Conservation (phyloP, 2,888 invertebrate species). For the Tinea pellionella region DNA sequence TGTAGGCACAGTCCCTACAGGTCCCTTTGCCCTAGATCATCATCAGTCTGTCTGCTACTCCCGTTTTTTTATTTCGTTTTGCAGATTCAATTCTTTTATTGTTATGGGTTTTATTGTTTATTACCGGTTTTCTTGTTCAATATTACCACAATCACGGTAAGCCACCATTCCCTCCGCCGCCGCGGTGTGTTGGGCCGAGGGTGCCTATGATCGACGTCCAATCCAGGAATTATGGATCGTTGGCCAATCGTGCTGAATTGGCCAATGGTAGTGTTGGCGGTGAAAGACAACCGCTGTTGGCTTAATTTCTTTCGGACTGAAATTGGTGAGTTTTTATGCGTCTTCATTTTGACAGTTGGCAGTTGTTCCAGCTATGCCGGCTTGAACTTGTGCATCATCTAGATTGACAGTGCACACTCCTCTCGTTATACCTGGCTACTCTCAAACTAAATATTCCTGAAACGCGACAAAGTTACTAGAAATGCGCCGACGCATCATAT, state of each 20-base stretch:
- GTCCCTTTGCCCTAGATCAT: too few species aligned
- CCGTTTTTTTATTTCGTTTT: too few species aligned
- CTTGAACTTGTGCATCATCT: too few species aligned
- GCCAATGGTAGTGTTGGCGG: conserved; percentile 15
- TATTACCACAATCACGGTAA: conserved; percentile 61
- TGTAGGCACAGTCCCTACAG: too few species aligned
- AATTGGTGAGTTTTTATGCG: not conserved
- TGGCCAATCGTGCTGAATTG: conserved; percentile 22
- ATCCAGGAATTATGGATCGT: conserved; percentile 15
- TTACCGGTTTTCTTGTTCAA: conserved; percentile 67
- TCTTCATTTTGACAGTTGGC: too few species aligned
- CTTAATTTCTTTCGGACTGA: conserved; percentile 18
- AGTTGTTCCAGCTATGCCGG: too few species aligned
- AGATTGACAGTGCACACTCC: too few species aligned
- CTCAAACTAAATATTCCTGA: too few species aligned
- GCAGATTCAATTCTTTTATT: conserved; percentile 69
- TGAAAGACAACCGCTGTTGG: conserved; percentile 29
- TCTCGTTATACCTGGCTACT: too few species aligned
- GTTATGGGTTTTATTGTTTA: conserved; percentile 65
- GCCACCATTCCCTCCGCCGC: conserved; percentile 74
- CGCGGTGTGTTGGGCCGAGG: conserved; percentile 49
- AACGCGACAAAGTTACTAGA: too few species aligned
- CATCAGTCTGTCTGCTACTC: too few species aligned
- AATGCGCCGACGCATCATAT: too few species aligned
- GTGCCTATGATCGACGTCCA: not conserved